phyloP scores from a whole-genome alignment of 2,113 vertebrate genomes.

The Gymnocephalus cernua region DNA sequence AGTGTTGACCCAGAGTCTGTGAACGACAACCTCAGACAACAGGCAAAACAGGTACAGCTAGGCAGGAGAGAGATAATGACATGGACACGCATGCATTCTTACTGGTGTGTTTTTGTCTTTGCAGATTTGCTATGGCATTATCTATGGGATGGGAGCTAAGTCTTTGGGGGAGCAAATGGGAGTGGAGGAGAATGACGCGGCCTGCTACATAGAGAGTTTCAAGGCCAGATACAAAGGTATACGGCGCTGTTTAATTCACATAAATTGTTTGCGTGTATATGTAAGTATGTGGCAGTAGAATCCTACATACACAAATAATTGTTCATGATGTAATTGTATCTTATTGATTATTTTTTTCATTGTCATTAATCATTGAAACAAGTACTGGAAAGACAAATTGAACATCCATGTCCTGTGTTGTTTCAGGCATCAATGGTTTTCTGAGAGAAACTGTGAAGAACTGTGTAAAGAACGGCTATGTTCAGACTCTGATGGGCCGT shows the following conservation, averaged over 20 bases:
- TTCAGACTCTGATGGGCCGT: slow-evolving; percentile 94
- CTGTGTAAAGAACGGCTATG: slow-evolving; percentile 91
- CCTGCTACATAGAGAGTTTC: slow-evolving; percentile 94
- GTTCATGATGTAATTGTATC: not conserved
- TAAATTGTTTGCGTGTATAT: not conserved
- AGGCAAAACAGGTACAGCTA: slow-evolving; percentile 93
- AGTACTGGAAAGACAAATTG: not conserved
- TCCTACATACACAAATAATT: not conserved
- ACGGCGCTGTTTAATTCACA: not conserved
- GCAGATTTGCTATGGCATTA: slow-evolving; percentile 98
- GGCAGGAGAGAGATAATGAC: not conserved
- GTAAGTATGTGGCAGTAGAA: not conserved
- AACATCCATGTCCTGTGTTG: not conserved
- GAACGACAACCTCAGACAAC: slow-evolving; percentile 89
- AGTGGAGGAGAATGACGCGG: slow-evolving; percentile 92
- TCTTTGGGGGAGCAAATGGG: slow-evolving; percentile 97
- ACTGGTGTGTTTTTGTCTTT: slow-evolving; percentile 13
- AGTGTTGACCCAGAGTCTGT: slow-evolving; percentile 88
- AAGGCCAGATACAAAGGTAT: slow-evolving; percentile 95
- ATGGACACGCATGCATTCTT: not conserved
- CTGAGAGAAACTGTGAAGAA: slow-evolving; percentile 91
- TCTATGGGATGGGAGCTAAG: slow-evolving; percentile 98
- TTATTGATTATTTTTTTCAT: too few relatives aligned
- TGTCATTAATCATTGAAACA: not conserved
- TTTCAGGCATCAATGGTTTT: slow-evolving; percentile 91